Conservation (phyloP, 2,797 vertebrate species). For the Sylvilagus floridanus region DNA sequence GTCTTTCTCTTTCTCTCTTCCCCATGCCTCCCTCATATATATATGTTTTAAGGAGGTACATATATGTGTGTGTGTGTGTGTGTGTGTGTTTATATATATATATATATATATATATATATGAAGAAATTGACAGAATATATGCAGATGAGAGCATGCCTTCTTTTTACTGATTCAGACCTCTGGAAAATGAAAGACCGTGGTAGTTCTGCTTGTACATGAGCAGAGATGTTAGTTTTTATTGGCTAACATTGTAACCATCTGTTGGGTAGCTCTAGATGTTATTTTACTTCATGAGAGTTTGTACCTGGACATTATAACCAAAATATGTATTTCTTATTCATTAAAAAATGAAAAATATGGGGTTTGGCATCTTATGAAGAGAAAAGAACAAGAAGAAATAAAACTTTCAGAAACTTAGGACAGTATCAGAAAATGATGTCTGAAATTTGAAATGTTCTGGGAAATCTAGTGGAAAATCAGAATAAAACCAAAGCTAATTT, state of each 20-base stretch:
- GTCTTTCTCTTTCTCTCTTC: too few species aligned
- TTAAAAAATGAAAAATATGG: constrained; percentile 62
- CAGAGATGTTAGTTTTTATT: constrained; percentile 32
- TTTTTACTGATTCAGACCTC: background rate
- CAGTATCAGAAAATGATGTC: constrained; percentile 58
- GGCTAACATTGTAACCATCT: background rate
- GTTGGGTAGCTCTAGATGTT: constrained; percentile 45
- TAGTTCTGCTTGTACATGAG: background rate
- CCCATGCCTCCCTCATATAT: too few species aligned
- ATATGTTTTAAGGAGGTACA: too few species aligned
- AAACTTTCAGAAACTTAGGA: constrained; percentile 48
- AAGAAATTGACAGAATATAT: too few species aligned
- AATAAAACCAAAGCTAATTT: constrained; percentile 70
- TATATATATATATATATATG: too few species aligned
- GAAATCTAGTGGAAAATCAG: constrained; percentile 64
- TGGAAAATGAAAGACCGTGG: background rate
- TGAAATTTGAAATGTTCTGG: constrained; percentile 57
- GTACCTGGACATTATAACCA: constrained; percentile 60
- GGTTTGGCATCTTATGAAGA: constrained; percentile 51
- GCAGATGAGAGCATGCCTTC: background rate
- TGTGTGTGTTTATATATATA: too few species aligned
- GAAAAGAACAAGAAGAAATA: constrained; percentile 62
- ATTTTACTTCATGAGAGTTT: constrained; percentile 55
- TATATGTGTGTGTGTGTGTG: too few species aligned
- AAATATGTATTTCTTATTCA: constrained; percentile 60